Evolutionary conservation across 2,888 invertebrate genomes (phyloP), one percentile per base, ranked within the genome.

Genomic region (Atherix ibis): DNA sequence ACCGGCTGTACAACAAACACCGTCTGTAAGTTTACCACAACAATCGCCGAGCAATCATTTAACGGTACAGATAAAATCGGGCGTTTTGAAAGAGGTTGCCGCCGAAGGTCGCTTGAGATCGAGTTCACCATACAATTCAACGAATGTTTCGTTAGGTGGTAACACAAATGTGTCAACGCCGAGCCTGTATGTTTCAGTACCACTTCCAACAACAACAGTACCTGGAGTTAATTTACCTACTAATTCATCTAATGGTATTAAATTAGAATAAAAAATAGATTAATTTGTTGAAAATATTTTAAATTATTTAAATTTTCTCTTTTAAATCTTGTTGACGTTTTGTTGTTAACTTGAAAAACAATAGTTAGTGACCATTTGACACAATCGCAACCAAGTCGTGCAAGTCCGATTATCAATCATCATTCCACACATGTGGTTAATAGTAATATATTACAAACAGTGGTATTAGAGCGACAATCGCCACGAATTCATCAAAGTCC

Each of bases 151-250:
- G 17, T 31, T 38, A 24, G 32, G 42, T 29, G 28, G 33, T 25
- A 50, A 54, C 19, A 48, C 55, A 17, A 51, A 53, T 10, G 35
- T 39, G 31, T 39, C 54, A n/a, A 59, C 64, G 18, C 63, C 63
- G 19, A 68, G 67, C 54, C 66, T 75, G 43, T 72, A 71, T 32
- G 74, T 75, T 14, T 73, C 73, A 16, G 73, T 75, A 43, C 74
- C 75, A 40, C 53, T 75, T 41, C 65, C 68, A 38, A 58, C 57
- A 32, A 60, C 62, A 35, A 58, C 56, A 51, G 56, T 61, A 57
- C 59, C 61, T 57, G 62, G 61, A 42, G 51, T 62, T 36, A 62
- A 52, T 50, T 47, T 62, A 46, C 58, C 56, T 37, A 45, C 52
- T 34, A 39, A 43, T 32, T 51, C 44, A 40, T 32, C 45, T 37